Evolutionary conservation across 1,140 invertebrate species (phyloP).

Genomic region (Drosophila rhopaloa): DNA sequence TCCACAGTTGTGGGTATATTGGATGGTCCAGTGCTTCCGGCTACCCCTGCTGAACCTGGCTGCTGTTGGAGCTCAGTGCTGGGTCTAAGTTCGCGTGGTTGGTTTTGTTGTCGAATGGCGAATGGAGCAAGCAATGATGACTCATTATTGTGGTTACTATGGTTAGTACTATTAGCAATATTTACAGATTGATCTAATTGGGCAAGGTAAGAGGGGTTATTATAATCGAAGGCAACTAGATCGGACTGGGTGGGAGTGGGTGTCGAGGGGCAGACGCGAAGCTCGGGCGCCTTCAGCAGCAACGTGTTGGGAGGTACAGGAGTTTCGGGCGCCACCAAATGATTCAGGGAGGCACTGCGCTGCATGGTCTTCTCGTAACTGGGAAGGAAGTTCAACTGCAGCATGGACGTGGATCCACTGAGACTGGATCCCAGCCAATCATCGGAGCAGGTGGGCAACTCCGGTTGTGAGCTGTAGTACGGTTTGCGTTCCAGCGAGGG

Average conservation of each 20-base stretch:
- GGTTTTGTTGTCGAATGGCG: conserved; percentile 66
- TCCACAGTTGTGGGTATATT: conserved; percentile 57
- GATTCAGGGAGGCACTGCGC: conserved; percentile 42
- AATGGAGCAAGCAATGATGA: conserved; percentile 84
- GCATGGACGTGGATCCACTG: conserved; percentile 56
- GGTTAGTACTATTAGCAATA: conserved; percentile 82
- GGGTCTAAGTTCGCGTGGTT: conserved; percentile 60
- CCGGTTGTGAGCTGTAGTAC: conserved; percentile 77
- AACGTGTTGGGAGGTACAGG: conserved; percentile 26
- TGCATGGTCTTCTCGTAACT: conserved; percentile 45
- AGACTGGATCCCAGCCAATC: conserved; percentile 30
- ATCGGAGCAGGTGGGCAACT: conserved; percentile 53
- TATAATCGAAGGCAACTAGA: conserved; percentile 35
- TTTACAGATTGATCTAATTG: conserved; percentile 74
- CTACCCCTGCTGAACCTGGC: conserved; percentile 4
- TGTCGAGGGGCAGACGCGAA: conserved; percentile 77
- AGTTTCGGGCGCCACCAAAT: conserved; percentile 24
- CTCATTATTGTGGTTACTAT: conserved; percentile 80
- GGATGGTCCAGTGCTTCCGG: conserved; percentile 15
- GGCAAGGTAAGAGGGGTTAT: conserved; percentile 25
- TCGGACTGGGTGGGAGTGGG: conserved; percentile 77
- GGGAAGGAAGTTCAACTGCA: conserved; percentile 62
- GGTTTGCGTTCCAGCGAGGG: conserved; percentile 56
- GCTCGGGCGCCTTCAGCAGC: conserved; percentile 53
- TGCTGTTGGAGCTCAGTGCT: conserved; percentile 63